phyloP scores from a whole-genome alignment of 2,113 vertebrate species.

The Gopherus flavomarginatus region DNA sequence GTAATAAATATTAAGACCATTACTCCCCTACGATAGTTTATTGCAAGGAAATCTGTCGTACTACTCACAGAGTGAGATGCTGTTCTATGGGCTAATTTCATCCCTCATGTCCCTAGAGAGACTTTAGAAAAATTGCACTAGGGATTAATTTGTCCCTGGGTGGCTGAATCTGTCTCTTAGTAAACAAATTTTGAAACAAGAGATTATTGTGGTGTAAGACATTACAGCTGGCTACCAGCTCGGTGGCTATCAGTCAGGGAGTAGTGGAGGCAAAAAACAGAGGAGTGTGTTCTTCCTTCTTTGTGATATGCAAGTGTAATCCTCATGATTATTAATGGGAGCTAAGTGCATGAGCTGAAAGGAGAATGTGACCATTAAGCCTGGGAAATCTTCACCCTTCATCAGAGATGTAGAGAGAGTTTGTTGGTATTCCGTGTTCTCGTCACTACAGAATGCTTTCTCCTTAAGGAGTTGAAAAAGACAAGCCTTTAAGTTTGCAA shows the following conservation, averaged over 20 bases:
- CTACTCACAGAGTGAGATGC: neutral
- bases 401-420: neutral
- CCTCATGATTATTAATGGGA: neutral
- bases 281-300: neutral
- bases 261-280: neutral
- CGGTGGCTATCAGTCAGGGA: neutral
- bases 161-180: neutral
- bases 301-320: neutral
- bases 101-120: neutral
- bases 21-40: slow-evolving; percentile 17
- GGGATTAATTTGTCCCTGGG: slow-evolving; percentile 10
- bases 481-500: slow-evolving; percentile 24
- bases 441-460: neutral
- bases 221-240: slow-evolving; percentile 1
- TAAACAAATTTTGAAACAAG: neutral
- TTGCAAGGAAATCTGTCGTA: neutral
- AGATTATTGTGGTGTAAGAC: neutral
- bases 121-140: neutral
- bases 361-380: neutral
- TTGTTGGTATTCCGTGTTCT: neutral
- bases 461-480: slow-evolving; percentile 25
- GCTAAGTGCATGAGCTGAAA: neutral
- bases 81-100: neutral
- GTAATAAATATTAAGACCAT: slow-evolving; percentile 13
- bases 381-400: neutral